A percentile compares a stretch with the other conserved stretches of the same genome.
Evolutionary conservation across 2,888 invertebrate genomes (phyloP).

Genomic region (Tetragnatha montana): DNA sequence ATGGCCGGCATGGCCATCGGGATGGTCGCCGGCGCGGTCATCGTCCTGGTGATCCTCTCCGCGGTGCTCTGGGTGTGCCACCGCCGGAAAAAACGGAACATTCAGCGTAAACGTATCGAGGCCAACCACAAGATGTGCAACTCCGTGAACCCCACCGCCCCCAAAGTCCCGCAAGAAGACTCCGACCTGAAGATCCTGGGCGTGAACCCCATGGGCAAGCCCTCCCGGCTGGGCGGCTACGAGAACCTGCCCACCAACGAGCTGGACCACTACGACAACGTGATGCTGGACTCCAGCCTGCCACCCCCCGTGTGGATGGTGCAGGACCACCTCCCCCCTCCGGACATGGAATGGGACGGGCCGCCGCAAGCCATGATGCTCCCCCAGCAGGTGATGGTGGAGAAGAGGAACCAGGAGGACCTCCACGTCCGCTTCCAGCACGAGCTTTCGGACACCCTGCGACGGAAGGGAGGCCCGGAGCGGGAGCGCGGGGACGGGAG

Average conservation of each 20-base stretch:
- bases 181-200: slow-evolving; percentile 66
- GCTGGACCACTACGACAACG: slow-evolving; percentile 62
- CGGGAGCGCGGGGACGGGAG: slow-evolving; percentile 71
- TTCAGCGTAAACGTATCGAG: slow-evolving; percentile 62
- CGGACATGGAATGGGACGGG: slow-evolving; percentile 63
- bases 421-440: slow-evolving; percentile 69
- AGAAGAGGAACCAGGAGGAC: slow-evolving; percentile 59
- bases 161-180: slow-evolving; percentile 65
- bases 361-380: slow-evolving; percentile 49
- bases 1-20: slow-evolving; percentile 71
- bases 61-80: slow-evolving; percentile 65
- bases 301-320: slow-evolving; percentile 70
- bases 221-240: slow-evolving; percentile 57
- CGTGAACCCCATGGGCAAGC: slow-evolving; percentile 59
- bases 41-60: slow-evolving; percentile 63
- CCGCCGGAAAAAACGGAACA: slow-evolving; percentile 55
- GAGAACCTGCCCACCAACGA: slow-evolving; percentile 69
- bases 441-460: slow-evolving; percentile 68
- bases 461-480: slow-evolving; percentile 48
- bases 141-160: slow-evolving; percentile 60
- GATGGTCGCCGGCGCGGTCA: slow-evolving; percentile 63
- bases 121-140: slow-evolving; percentile 67
- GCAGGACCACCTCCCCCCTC: slow-evolving; percentile 62
- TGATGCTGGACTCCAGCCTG: slow-evolving; percentile 41
- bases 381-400: slow-evolving; percentile 44